Evolutionary conservation across 2,888 invertebrate species (phyloP).

Genomic region (Eurytoma adleriae): DNA sequence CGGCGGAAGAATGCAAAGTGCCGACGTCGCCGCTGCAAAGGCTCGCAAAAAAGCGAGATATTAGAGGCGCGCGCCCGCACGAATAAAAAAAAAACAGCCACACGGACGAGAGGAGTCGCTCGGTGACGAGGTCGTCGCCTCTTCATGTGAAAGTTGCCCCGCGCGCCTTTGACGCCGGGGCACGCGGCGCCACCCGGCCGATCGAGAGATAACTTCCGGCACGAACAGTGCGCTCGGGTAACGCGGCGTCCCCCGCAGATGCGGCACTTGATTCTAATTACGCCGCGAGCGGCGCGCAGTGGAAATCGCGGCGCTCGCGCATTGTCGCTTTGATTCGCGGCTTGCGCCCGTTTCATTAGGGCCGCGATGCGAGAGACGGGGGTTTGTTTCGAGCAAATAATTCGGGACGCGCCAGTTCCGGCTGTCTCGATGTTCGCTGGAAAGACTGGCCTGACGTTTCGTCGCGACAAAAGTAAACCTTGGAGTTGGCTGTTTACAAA

Average conservation of each 20-base stretch:
- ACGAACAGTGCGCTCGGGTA: neutral
- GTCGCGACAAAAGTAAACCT: too few species aligned
- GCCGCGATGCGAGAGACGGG: too few species aligned
- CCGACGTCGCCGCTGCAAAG: neutral
- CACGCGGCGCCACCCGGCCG: slow-evolving; percentile 14
- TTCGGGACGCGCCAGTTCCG: too few species aligned
- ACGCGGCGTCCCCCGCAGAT: neutral
- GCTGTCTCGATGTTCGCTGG: too few species aligned
- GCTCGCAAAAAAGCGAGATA: neutral
- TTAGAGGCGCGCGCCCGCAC: too few species aligned
- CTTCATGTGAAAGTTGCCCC: slow-evolving; percentile 10
- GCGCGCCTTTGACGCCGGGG: neutral
- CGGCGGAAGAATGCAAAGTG: slow-evolving; percentile 8
- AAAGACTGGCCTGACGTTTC: too few species aligned
- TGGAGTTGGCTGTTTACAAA: too few species aligned
- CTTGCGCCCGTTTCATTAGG: neutral
- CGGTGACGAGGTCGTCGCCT: neutral
- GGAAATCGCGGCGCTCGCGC: slow-evolving; percentile 14
- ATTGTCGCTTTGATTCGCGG: slow-evolving; percentile 14
- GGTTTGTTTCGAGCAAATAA: too few species aligned
- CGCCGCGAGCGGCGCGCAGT: neutral
- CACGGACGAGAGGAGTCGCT: neutral
- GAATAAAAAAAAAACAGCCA: neutral
- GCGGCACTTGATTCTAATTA: slow-evolving; percentile 41
- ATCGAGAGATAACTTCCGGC: slow-evolving; percentile 43